Base-by-base conservation (phyloP, 2,113 vertebrate species). In the Cyphomyrus discorhynchus region DNA sequence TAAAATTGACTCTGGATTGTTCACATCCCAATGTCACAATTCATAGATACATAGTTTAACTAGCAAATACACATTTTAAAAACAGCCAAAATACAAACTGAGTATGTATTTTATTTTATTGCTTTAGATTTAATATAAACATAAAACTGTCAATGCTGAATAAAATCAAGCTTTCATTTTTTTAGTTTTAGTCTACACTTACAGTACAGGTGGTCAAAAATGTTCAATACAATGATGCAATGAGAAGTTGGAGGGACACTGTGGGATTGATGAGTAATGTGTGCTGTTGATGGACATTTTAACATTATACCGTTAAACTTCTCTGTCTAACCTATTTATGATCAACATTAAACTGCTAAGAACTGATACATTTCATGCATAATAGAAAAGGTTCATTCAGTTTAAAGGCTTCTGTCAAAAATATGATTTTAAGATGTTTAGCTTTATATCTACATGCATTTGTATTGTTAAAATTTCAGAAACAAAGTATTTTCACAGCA, bases 21-120 rank as follows among this genome's bases (percentile, higher is more conserved):
- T 53, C 49, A 88, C 94, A 93, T 88, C 74, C 7, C 42, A n/a
- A 86, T 84, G 91, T 35, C 42, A 94, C 91, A 92, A 91, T 93
- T 89, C 92, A 90, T 90, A 90, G 88, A 90, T 86, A 77, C 19
- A 0, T 50, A 82, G 56, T 92, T 92, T 88, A 90, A 90, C 86
- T 88, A 85, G 82, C 70, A 5, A 50, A 80, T 49, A 42, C 86
- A 35, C 5, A 39, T 87, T 35, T 45, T 1, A 45, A 8, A 35
- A 53, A 90, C 42, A 84, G 88, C 9, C 62, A 13, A 31, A 39
- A 80, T 80, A 80, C 15, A 80, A 39, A 39, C 70, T 27, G 62
- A 11, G 6, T 42, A 42, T 21, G 19, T 19, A 80, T 39, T 80
- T 80, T 39, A 19, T 35, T 80, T 80, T 80, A 80, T 42, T 21